Evolutionary conservation across 2,113 vertebrate species (phyloP), one percentile per base, ranked within the genome.

Genomic region (Plectropomus leopardus): DNA sequence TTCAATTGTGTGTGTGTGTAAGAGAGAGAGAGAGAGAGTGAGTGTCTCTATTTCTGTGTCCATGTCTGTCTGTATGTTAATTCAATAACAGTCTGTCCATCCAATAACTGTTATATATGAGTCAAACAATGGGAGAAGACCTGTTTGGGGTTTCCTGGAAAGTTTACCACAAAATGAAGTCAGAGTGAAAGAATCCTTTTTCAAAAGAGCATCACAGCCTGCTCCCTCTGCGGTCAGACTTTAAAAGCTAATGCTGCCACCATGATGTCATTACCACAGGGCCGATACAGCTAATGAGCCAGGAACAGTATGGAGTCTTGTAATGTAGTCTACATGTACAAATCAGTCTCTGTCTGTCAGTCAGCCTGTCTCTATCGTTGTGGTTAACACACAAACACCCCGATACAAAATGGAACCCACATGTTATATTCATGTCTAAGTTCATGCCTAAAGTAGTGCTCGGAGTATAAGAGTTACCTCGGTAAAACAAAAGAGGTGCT

Each of bases 401-500:
- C 17, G 23, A 74, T 67, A 81, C 75, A 64, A 60, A 70, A 45
- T 53, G 74, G 42, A 75, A 51, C 34, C 42, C 71, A 82, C 64
- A 67, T 73, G 53, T 44, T 66, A 58, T 32, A 53, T 59, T 79
- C 74, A 78, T 57, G 76, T 82, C 71, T 82, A 48, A 84, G 77
- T 85, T 79, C 72, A 71, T 34, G 47, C 77, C 58, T 61, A 40
- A 71, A 71, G 73, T n/a, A 54, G 40, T 51, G 51, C 76, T 78
- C 63, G 34, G 72, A 59, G 79, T 72, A 59, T 80, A 75, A 80
- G 66, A 76, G 85, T 86, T 90, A 84, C 87, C 87, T 83, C 67
- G 14, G 78, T 84, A 74, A 89, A 88, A 92, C 87, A 93, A 93
- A 93, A 87, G 84, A 84, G 84, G 66, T 78, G 87, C 91, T 93